Base-by-base conservation (phyloP, 2,797 vertebrate species). In the Brachymystax lenok region DNA sequence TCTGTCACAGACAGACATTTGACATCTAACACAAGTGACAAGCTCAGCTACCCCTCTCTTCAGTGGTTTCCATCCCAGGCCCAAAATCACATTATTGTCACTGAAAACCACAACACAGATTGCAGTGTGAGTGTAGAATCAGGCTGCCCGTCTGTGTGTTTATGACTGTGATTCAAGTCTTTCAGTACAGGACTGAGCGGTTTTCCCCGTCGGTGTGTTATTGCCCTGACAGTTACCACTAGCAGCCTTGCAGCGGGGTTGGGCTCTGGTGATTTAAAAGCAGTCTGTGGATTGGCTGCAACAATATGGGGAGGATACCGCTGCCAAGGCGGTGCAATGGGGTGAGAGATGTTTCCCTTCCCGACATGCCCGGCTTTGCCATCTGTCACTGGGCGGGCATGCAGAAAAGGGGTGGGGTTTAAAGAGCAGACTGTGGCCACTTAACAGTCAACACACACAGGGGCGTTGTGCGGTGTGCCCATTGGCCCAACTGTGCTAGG, bases 21-120 rank as follows among this genome's bases (percentile, higher is more conserved):
- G 64, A 67, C 28, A 28, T 33, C 28, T 14, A 67, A 17, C 28
- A 67, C 21, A 17, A 1, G 66, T 68, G 66, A 68, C 30, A 30
- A 16, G 66, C 28, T 33, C 16, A 27, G 30, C 66, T 17, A 17
- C 16, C 27, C 30, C 66, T 16, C 5, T 30, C 66, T 30, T 33
- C 17, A 59, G 17, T n/a, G n/a, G 59, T 63, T 33, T 68, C 28
- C 28, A 10, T 33, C 17, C 66, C 66, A 17, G 4, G 30, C 28
- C 66, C 87, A 92, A 92, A 91, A 92, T 92, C 92, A 91, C 91
- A 92, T 93, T 92, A 93, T 91, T 92, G 89, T 89, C 88, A 90
- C 80, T 82, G 83, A 89, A 86, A 91, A 89, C 83, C 90, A 24
- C 86, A 86, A 84, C 83, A 83, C 84, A 88, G 84, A 83, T 91